Base-by-base conservation (phyloP, 1,140 invertebrate genomes). In the Drosophila santomea region DNA sequence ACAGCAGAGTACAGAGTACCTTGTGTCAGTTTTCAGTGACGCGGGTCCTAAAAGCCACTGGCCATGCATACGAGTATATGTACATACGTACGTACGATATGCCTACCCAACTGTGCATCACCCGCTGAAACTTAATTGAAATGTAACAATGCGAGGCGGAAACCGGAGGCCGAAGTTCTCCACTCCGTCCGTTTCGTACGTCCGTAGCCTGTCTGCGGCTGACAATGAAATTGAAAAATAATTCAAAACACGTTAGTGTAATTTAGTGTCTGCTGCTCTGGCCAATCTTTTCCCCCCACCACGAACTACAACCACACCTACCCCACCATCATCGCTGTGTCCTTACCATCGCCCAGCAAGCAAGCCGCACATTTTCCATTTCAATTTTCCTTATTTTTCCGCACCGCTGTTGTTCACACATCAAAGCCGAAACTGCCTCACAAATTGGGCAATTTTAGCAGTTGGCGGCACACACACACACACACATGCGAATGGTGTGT, bases 161-260 rank as follows among this genome's bases (percentile, higher is more conserved):
- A 86, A 82, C 61, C 50, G 17, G 17, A 17, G 77, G 36, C 68
- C 62, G 61, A 64, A 71, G 64, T 64, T 56, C 39, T 39, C n/a
- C 39, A 15, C 36, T 62, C 23, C 39, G 50, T 54, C 38, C 38
- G 38, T 55, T 23, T 47, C 25, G 43, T 59, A 25, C 45, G 56
- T 58, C 60, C 25, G 35, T 43, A 47, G 23, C 28, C 20, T 74
- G 71, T 76, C 73, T 76, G 74, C 51, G 83, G 84, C 83, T 78
- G 83, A 88, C 83, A 88, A 89, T 90, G 77, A 89, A 89, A 89
- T 89, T 89, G 84, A 89, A 89, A 89, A 89, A 89, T 89, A 89
- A 89, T 89, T 89, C 84, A 89, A 89, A 89, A 89, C 84, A 89
- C 84, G 84, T 89, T 89, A 89, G 84, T 89, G 85, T 89, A 89